These are phyloP conservation scores for Prolemur simus DNA, from an alignment of 2,113 vertebrate species.

Conservation along the genomic window DNA sequence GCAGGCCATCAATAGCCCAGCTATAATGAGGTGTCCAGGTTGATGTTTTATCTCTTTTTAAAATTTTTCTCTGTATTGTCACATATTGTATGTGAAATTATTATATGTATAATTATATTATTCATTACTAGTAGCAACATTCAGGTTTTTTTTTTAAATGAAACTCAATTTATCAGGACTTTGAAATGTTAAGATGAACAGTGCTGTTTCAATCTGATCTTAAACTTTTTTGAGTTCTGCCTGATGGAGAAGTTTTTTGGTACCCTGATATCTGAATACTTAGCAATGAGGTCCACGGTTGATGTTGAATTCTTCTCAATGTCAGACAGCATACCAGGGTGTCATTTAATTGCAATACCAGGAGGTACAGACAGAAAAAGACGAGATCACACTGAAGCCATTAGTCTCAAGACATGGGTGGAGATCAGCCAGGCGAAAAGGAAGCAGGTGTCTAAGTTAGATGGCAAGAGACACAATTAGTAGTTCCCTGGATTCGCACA, in stretches of 20 bases:
- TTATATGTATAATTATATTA: background rate
- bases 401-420: constrained; percentile 37
- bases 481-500: constrained; percentile 40
- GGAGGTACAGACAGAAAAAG: background rate
- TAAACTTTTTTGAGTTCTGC: background rate
- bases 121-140: background rate
- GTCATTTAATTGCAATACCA: constrained; percentile 19
- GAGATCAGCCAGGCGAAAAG: constrained; percentile 54
- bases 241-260: background rate
- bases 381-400: background rate
- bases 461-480: constrained; percentile 52
- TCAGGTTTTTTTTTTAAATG: background rate
- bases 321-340: background rate
- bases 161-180: background rate
- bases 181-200: background rate
- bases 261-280: background rate
- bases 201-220: background rate
- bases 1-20: background rate
- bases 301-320: background rate
- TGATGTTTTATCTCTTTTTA: background rate
- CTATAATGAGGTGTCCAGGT: background rate
- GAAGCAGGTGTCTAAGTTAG: constrained; percentile 65
- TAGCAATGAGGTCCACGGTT: background rate
- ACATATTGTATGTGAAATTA: background rate
- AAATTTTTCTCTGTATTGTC: background rate